Base-by-base conservation (phyloP, 2,888 invertebrate genomes). In the Cerastis leucographa region DNA sequence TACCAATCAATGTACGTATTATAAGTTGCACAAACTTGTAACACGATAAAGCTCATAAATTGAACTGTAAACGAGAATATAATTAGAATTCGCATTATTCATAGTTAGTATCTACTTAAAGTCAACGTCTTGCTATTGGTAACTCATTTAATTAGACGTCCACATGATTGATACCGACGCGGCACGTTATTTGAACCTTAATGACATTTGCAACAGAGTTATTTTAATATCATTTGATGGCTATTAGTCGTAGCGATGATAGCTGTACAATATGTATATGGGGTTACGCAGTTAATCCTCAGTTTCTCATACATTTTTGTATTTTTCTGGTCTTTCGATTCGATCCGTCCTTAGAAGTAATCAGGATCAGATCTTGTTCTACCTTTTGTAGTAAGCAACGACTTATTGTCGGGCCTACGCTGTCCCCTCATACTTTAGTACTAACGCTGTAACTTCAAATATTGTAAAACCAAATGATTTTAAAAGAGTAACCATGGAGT, bases 131-230 rank as follows among this genome's bases (percentile, higher is more conserved):
- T 12, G 70, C 25, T 77, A 78, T 78, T 72, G 62, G 70, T 74
- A 84, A 75, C 70, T 71, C 62, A 83, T 83, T 70, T 61, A 74
- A 83, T 84, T 74, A 84, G 84, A 84, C 72, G 74, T 86, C 79
- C 29, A 56, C 49, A 84, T 84, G 84, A 84, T 84, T 86, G 84
- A 84, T 86, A 84, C 56, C 25, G 67, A 77, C 51, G 74, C 84
- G 51, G 68, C 71, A 49, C 35, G 22, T 61, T 74, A 86, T 65
- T 74, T 86, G 78, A 86, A 78, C 79, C 71, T 61, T 83, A 86
- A 86, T 69, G 74, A 72, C 65, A 72, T 54, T 74, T 86, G 79
- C 86, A 78, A 78, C 74, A 46, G 44, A 64, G 79, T 59, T 72
- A 78, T 83, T 83, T 68, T 83, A 75, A 85, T 75, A 83, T 66